Percentiles rank a stretch among this genome's conserved stretches.
Evolutionary conservation across 2,797 vertebrate species (phyloP).

Genomic region (Hephaestus fuliginosus): DNA sequence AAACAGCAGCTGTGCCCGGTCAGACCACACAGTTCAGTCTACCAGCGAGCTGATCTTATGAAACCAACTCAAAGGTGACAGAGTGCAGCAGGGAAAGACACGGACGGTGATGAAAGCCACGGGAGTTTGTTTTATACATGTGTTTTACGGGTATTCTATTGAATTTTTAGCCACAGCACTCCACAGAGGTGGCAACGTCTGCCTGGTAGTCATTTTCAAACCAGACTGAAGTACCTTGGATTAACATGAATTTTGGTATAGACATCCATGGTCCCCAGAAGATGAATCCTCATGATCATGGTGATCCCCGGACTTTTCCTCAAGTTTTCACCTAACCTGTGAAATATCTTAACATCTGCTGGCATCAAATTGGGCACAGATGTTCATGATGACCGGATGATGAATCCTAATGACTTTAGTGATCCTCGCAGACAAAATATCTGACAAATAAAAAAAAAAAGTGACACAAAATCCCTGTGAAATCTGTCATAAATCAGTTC

Average conservation of each 20-base stretch:
- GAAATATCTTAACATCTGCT: not conserved
- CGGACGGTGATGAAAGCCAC: constrained; percentile 56
- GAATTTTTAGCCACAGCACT: not conserved
- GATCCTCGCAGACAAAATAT: too few species aligned
- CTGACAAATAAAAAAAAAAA: too few species aligned
- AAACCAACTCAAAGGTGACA: constrained; percentile 46
- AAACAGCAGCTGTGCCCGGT: constrained; percentile 78
- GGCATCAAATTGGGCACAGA: not conserved
- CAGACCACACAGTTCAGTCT: constrained; percentile 61
- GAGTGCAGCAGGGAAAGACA: constrained; percentile 41
- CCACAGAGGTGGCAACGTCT: too few species aligned
- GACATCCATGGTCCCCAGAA: not conserved
- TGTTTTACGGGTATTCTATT: not conserved
- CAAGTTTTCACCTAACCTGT: not conserved
- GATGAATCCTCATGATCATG: not conserved
- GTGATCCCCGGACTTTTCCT: not conserved
- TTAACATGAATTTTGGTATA: not conserved
- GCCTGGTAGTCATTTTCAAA: not conserved
- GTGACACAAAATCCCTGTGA: too few species aligned
- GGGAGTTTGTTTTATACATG: constrained; percentile 15
- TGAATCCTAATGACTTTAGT: not conserved
- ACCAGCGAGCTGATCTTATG: constrained; percentile 32
- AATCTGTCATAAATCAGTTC: too few species aligned
- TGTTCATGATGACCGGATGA: not conserved
- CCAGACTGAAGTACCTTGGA: not conserved